Evolutionary conservation across 1,140 invertebrate genomes (phyloP), one percentile per base, ranked within the genome.

Genomic region (Chlorops oryzae): DNA sequence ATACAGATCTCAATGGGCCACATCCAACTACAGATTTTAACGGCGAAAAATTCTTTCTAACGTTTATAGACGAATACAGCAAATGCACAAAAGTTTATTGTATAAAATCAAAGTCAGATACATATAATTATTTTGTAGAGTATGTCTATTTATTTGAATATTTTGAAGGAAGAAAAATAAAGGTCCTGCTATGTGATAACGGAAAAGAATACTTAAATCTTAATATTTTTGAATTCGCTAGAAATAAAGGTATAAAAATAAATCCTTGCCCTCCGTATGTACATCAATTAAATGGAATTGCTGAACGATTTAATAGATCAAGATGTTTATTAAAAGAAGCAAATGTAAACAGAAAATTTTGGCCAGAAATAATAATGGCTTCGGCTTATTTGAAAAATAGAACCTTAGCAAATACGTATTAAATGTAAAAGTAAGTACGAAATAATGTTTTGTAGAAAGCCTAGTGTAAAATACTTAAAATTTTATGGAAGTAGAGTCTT

Each of bases 231-330:
- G 25, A 46, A 17, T 34, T 46, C 34, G 32, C 46, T 53, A 38
- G 37, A 50, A 44, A 18, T 18, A 37, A 53, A n/a, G 49, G 57
- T 52, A 22, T 55, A 52, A 18, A 37, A 15, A 27, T 46, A 49
- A 9, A 50, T 42, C 15, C 56, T 44, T 53, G 59, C 5, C 50
- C 59, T 15, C 59, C n/a, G n/a, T n/a, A n/a, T n/a, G 70, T 60
- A 3, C 69, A 68, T 3, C 56, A 76, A 50, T 69, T 73, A 54
- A 76, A n/a, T n/a, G n/a, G n/a, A n/a, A n/a, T n/a, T n/a, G n/a
- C n/a, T n/a, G n/a, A n/a, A n/a, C n/a, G n/a, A n/a, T n/a, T n/a
- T n/a, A n/a, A n/a, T n/a, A n/a, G n/a, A n/a, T n/a, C n/a, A n/a
- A n/a, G n/a, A n/a, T n/a, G n/a, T n/a, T n/a, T n/a, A n/a, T n/a